Conservation (phyloP, 2,113 vertebrate genomes). For the Hyla sarda region DNA sequence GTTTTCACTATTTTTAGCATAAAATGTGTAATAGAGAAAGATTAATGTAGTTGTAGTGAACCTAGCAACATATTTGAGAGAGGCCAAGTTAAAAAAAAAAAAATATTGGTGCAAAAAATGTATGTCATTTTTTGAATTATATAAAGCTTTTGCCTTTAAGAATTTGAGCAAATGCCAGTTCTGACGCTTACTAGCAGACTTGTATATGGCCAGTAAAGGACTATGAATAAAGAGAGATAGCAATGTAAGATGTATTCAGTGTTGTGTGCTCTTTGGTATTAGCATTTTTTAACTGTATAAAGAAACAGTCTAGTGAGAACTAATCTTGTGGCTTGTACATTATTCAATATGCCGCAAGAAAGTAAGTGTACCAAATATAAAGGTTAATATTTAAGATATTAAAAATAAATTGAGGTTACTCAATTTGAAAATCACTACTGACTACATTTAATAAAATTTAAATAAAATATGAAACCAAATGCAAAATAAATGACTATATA, state of each 20-base stretch:
- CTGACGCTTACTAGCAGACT: background rate
- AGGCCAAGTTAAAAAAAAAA: background rate
- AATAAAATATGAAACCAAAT: background rate
- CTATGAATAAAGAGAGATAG: background rate
- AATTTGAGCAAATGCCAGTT: background rate
- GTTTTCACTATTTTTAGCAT: constrained; percentile 5
- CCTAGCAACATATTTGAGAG: background rate
- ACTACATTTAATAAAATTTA: background rate
- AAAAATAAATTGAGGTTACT: background rate
- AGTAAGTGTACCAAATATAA: constrained; percentile 14
- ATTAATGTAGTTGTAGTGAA: constrained; percentile 10
- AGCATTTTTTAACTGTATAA: background rate
- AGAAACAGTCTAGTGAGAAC: background rate
- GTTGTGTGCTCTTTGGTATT: background rate
- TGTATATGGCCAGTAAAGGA: background rate
- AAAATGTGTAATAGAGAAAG: background rate
- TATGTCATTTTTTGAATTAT: too few relatives aligned
- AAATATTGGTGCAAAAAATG: background rate
- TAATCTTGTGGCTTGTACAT: constrained; percentile 4
- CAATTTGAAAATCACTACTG: background rate
- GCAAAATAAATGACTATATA: background rate
- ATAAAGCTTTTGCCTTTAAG: background rate
- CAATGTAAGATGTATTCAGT: background rate
- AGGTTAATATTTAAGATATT: constrained; percentile 10
- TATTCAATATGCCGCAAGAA: constrained; percentile 7